Base-by-base conservation (phyloP, 2,113 vertebrate genomes). In the Sorex fumeus region DNA sequence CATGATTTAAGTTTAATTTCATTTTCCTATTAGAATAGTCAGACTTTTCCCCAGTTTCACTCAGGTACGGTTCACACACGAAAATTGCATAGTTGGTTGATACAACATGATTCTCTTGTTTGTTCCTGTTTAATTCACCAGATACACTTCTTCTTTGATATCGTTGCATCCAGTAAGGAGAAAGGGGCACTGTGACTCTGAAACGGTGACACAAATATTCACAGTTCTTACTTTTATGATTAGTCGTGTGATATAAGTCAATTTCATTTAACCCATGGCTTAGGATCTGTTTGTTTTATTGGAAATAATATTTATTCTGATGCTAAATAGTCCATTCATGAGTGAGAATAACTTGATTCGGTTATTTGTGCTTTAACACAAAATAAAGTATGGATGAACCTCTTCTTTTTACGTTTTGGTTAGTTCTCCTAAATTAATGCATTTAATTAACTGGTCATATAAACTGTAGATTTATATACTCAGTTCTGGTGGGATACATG, bases 241-340 rank as follows among this genome's bases (percentile, higher is more conserved):
- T 67, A 71, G 23, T 6, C 50, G 21, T 47, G 32, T 93, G 27
- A 8, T 67, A 53, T 47, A 34, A 43, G 40, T 86, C 83, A 1
- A 83, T 57, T 79, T 75, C 89, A 47, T 70, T 3, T 13, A 64
- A 13, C 30, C 8, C 7, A 77, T 19, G 13, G 11, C 0, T 91
- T 93, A 84, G 23, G 6, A 45, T 91, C 36, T 78, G 36, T 75
- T 82, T 78, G 36, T 75, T 82, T 69, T 66, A 16, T 53, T 74
- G 21, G 3, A 16, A 2, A 6, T 43, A 25, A 12, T 43, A 57
- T 32, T 47, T 88, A 7, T 40, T 30, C 43, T 57, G 4, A 23
- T 92, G 27, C 71, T 77, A 72, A 76, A 57, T 23, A 71, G 16
- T 27, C 4, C 6, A 47, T 45, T 72, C 36, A 77, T 60, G 32